Evolutionary conservation across 2,113 vertebrate species (phyloP), one percentile per base, ranked within the genome.

Genomic region (Athene cunicularia): DNA sequence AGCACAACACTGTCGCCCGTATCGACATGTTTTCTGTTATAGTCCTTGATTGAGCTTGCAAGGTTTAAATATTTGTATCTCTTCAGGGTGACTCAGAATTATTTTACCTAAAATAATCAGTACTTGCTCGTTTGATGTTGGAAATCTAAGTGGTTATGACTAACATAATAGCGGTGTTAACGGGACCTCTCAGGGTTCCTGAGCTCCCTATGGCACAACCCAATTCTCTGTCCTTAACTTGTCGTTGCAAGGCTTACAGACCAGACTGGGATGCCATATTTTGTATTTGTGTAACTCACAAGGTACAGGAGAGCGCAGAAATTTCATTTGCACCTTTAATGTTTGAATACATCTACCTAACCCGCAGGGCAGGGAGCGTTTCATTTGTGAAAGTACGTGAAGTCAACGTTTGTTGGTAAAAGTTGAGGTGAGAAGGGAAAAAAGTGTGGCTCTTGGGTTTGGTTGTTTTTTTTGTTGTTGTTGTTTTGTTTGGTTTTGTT

Each of bases 201-300:
- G 45, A 77, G 14, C 23, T 33, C 1, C 14, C 28, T 23, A 5
- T 30, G 33, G 28, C 22, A 14, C 33, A 68, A 32, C 13, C 12
- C 49, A 11, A 1, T 33, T 35, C 30, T 45, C 37, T 67, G 21
- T 14, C n/a, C 47, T 47, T 50, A 52, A 45, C 8, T 41, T n/a
- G 22, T 28, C 37, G 11, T 23, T 67, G 47, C 20, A 43, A 26
- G 47, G 8, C 41, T 75, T 14, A 14, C 12, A 11, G 39, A 32
- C 18, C 17, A 28, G 33, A 27, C 28, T 32, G 39, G 28, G 24
- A 12, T 6, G 17, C 14, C 3, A 0, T 3, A 3, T 8, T 53
- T 50, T 62, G 4, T 18, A 1, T 60, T 41, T 68, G 8, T 50
- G 4, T 33, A 26, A 37, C 17, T 53, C 2, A 0, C 5, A 37